Percentiles rank a stretch among this genome's conserved stretches.
Conservation (phyloP, 2,113 vertebrate species). For the Benthochromis sp. region DNA sequence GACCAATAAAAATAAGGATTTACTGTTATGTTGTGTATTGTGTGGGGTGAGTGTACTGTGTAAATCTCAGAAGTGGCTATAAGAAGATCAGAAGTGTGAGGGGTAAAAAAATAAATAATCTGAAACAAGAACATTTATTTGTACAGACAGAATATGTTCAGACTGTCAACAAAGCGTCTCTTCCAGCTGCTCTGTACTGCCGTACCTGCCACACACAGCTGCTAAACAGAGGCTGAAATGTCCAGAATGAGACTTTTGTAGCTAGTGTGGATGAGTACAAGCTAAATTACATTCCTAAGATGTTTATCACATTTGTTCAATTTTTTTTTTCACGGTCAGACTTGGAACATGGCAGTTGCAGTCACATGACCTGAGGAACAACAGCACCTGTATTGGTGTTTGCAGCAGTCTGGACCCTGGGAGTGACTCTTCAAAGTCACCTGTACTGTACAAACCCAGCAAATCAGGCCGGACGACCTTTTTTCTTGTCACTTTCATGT, state of each 20-base stretch:
- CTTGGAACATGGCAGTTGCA: background rate
- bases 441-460: background rate
- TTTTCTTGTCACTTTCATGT: background rate
- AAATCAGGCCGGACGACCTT: background rate
- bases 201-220: background rate
- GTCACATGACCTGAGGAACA: background rate
- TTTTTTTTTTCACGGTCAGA: background rate
- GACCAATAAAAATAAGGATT: slow-evolving; percentile 64
- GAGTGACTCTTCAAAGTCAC: background rate
- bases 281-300: background rate
- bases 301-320: background rate
- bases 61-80: background rate
- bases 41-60: background rate
- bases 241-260: background rate
- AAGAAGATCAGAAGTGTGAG: background rate
- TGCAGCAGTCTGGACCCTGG: background rate
- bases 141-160: background rate
- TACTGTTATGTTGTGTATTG: background rate
- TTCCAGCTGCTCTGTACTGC: background rate
- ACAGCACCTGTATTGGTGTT: background rate
- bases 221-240: background rate
- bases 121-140: slow-evolving; percentile 29
- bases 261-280: background rate
- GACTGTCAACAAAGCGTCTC: background rate
- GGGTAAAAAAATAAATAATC: background rate